Evolutionary conservation across 1,140 invertebrate species (phyloP).

Genomic region (Diorhabda sublineata): DNA sequence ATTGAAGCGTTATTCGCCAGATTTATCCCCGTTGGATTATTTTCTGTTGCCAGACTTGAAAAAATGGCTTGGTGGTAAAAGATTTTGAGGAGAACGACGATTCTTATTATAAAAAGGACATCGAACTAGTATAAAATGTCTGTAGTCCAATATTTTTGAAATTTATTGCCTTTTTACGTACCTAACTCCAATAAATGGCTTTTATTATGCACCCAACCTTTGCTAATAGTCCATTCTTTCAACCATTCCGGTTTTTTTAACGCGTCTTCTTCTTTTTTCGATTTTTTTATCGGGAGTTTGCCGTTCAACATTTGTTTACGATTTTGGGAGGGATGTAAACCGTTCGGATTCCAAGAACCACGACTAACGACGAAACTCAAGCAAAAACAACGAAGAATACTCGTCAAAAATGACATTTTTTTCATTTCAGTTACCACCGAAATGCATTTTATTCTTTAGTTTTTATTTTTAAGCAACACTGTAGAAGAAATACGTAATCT

Average conservation of each 20-base stretch:
- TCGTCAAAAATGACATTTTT: constrained; percentile 28
- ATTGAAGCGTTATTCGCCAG: too few relatives aligned
- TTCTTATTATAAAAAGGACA: too few relatives aligned
- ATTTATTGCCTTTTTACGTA: not conserved
- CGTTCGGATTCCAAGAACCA: constrained; percentile 30
- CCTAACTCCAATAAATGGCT: constrained; percentile 37
- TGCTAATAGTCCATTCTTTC: constrained; percentile 47
- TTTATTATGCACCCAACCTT: constrained; percentile 46
- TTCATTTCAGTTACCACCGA: not conserved
- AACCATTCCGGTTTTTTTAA: constrained; percentile 42
- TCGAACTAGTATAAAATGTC: too few relatives aligned
- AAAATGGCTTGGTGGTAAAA: too few relatives aligned
- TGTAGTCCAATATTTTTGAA: too few relatives aligned
- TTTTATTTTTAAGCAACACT: too few relatives aligned
- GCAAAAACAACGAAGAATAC: constrained; percentile 35
- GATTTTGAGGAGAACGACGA: too few relatives aligned
- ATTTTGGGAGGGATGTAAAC: constrained; percentile 17
- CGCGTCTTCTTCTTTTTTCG: constrained; percentile 6
- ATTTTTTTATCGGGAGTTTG: constrained; percentile 19
- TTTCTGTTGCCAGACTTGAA: too few relatives aligned
- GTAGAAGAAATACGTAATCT: too few relatives aligned
- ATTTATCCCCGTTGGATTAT: too few relatives aligned
- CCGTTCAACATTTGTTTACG: constrained; percentile 16
- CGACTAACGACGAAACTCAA: constrained; percentile 35
- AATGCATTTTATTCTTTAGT: too few relatives aligned